phyloP scores from a whole-genome alignment of 1,140 invertebrate species.

The Papilio helenus region DNA sequence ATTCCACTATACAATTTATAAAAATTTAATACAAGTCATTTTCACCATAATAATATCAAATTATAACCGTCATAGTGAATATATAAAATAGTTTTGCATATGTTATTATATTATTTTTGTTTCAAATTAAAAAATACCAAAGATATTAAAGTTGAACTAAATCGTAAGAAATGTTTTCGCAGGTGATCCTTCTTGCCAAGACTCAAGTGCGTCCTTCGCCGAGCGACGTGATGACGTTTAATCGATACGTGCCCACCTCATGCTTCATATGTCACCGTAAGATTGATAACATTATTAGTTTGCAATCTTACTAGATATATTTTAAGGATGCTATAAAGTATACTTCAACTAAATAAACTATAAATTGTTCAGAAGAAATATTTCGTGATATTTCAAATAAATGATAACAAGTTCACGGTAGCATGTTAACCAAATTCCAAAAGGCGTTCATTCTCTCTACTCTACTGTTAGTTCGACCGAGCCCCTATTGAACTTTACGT shows the following conservation, averaged over 20 bases:
- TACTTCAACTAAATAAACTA: too few relatives aligned
- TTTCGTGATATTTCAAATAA: background rate
- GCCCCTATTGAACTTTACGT: background rate
- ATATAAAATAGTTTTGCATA: background rate
- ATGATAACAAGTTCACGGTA: background rate
- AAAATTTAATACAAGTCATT: background rate
- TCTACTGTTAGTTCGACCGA: background rate
- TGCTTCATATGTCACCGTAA: background rate
- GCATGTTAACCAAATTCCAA: background rate
- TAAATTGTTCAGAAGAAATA: too few relatives aligned
- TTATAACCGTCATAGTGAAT: too few relatives aligned
- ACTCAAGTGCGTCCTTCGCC: background rate
- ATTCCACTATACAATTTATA: background rate
- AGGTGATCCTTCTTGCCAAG: background rate
- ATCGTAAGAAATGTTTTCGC: too few relatives aligned
- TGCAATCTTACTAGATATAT: background rate
- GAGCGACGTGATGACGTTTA: background rate
- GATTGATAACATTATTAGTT: background rate
- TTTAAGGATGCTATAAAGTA: too few relatives aligned
- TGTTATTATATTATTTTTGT: background rate
- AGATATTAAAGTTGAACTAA: background rate
- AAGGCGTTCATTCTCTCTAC: background rate
- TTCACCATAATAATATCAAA: background rate
- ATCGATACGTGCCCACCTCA: background rate
- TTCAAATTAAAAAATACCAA: background rate